phyloP scores from a whole-genome alignment of 2,113 vertebrate species.

The Bos indicus region DNA sequence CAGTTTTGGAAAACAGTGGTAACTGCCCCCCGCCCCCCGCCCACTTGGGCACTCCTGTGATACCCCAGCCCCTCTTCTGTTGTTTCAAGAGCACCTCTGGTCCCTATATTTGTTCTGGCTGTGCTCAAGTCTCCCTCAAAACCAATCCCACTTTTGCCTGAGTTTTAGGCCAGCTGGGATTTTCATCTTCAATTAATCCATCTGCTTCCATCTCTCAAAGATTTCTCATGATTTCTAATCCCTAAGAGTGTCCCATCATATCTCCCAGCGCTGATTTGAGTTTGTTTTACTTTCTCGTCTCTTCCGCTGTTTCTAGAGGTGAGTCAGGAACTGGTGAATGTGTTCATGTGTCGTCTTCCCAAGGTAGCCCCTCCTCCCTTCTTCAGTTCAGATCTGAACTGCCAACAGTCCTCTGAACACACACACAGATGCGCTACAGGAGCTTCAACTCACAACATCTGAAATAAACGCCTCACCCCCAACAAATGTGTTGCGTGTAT shows the following conservation, averaged over 20 bases:
- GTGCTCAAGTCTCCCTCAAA: neutral
- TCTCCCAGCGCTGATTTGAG: neutral
- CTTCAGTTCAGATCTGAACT: neutral
- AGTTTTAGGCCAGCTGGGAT: neutral
- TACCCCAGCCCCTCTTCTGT: neutral
- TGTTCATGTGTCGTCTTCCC: neutral
- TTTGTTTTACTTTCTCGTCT: neutral
- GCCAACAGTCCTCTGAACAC: neutral
- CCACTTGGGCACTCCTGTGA: neutral
- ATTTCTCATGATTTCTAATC: neutral
- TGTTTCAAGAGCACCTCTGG: neutral
- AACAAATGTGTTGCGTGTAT: neutral
- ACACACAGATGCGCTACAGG: neutral
- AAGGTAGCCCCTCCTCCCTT: neutral
- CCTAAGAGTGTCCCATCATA: neutral
- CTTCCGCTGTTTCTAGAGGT: neutral
- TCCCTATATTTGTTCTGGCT: neutral
- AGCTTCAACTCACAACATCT: neutral
- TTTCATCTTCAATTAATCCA: neutral
- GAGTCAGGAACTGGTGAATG: neutral
- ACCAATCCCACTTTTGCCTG: neutral
- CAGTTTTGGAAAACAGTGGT: neutral
- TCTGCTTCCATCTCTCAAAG: neutral
- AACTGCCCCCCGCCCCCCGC: accelerated
- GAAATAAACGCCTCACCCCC: neutral